Base-by-base conservation (phyloP, 37 sponge, comb jelly and placozoan genomes). In the Diacarnus erythraeanus region DNA sequence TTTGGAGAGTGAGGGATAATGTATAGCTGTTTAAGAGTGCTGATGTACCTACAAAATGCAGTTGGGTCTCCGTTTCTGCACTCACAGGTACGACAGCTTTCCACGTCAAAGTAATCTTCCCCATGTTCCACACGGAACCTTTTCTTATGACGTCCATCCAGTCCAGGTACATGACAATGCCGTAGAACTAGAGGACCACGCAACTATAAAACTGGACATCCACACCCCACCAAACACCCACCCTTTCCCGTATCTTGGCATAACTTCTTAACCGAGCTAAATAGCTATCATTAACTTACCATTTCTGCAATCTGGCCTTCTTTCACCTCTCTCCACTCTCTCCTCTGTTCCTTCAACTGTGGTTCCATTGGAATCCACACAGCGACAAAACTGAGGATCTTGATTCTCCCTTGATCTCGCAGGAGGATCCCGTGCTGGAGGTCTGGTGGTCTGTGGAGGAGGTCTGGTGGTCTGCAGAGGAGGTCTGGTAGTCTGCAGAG, bases 11-110 rank as follows among this genome's bases (percentile, higher is more conserved):
- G n/a, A n/a, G n/a, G n/a, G n/a, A n/a, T n/a, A 54, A 54, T 20
- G 17, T 54, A 54, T 20, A 10, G 17, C 56, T 17, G 17, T 54
- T 10, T 54, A 17, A 54, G 10, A 17, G 56, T 10, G 56, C 22
- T 25, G 29, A 30, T 2, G 2, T 65, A 56, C 69, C 69, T 79
- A 69, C 79, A 79, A 44, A 79, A 35, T 6, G 68, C 68, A 9
- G 34, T 33, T 21, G 69, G 57, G 33, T 79, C 35, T 25, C 79
- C 79, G 51, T 79, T 38, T 0, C 3, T 69, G 57, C 79, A 79
- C 69, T 68, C 54, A 56, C 79, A 79, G 2, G 69, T 79, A 34
- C 79, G 79, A 51, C 79, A 79, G 69, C 54, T 79, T 12, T 29
- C 68, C 3, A 37, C 57, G 35, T 79, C 79, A 79, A 79, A 79